A percentile compares a stretch with the other conserved stretches of the same genome.
Conservation (phyloP, 1,140 invertebrate genomes). For the Plodia interpunctella region DNA sequence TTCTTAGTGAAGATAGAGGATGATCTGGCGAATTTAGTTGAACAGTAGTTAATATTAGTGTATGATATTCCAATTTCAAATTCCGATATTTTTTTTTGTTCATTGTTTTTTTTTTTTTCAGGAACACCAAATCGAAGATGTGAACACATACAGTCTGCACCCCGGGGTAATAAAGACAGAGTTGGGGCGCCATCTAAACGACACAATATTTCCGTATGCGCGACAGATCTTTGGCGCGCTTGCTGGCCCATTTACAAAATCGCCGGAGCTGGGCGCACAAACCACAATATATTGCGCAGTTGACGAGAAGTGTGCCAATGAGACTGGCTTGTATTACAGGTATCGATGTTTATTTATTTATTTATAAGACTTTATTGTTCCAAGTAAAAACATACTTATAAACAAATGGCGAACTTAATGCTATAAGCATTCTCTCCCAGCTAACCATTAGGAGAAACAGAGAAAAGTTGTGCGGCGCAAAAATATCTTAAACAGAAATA, state of each 20-base stretch:
- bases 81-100: conserved; percentile 6
- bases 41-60: too few relatives aligned
- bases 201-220: conserved; percentile 69
- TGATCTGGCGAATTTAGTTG: too few relatives aligned
- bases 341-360: conserved; percentile 47
- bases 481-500: too few relatives aligned
- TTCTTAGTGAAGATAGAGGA: too few relatives aligned
- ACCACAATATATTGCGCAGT: conserved; percentile 88
- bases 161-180: conserved; percentile 87
- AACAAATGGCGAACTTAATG: too few relatives aligned
- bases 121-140: conserved; percentile 68
- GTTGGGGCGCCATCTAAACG: conserved; percentile 82
- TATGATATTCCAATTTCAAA: too few relatives aligned
- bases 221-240: conserved; percentile 36
- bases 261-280: conserved; percentile 84
- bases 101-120: conserved; percentile 29
- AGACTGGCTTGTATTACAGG: conserved; percentile 83
- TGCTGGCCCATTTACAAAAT: conserved; percentile 77
- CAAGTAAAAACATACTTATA: too few relatives aligned
- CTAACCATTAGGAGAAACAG: too few relatives aligned
- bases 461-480: too few relatives aligned
- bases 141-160: conserved; percentile 84
- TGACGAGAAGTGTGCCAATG: conserved; percentile 80
- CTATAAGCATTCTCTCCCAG: too few relatives aligned
- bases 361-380: too few relatives aligned